Conservation (phyloP, 2,888 invertebrate species). For the Hemaris fuciformis region DNA sequence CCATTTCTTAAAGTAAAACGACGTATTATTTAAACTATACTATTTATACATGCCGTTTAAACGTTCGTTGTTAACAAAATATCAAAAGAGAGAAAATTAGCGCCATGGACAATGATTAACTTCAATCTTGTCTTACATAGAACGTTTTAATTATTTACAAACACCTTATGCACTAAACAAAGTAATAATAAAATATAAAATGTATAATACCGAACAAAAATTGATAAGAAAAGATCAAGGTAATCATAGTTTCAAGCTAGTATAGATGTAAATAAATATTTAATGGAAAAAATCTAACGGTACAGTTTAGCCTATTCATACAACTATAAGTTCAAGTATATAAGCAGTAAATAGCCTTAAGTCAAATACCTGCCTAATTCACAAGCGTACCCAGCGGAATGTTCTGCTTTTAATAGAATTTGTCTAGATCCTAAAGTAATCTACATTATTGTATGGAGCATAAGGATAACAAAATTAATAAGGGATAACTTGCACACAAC, state of each 20-base stretch:
- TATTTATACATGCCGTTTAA: not conserved
- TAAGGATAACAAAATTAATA: too few species aligned
- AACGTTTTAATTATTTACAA: constrained; percentile 32
- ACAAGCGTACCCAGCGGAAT: not conserved
- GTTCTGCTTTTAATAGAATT: not conserved
- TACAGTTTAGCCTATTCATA: not conserved
- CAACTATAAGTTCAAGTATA: too few species aligned
- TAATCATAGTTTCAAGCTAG: constrained; percentile 62
- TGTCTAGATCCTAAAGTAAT: not conserved
- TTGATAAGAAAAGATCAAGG: constrained; percentile 74
- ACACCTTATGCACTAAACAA: constrained; percentile 18
- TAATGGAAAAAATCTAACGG: not conserved
- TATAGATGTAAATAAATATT: not conserved
- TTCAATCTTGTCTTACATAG: constrained; percentile 73
- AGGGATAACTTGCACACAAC: not conserved
- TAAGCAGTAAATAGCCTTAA: too few species aligned
- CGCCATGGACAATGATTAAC: constrained; percentile 64
- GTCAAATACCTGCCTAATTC: not conserved
- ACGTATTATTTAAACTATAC: not conserved
- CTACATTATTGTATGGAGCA: too few species aligned
- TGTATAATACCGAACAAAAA: constrained; percentile 24
- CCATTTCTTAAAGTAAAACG: not conserved
- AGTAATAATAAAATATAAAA: not conserved
- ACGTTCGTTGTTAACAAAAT: not conserved
- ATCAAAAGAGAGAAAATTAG: constrained; percentile 2